Base-by-base conservation (phyloP, 1,140 invertebrate genomes). In the Oryctes rhinoceros region DNA sequence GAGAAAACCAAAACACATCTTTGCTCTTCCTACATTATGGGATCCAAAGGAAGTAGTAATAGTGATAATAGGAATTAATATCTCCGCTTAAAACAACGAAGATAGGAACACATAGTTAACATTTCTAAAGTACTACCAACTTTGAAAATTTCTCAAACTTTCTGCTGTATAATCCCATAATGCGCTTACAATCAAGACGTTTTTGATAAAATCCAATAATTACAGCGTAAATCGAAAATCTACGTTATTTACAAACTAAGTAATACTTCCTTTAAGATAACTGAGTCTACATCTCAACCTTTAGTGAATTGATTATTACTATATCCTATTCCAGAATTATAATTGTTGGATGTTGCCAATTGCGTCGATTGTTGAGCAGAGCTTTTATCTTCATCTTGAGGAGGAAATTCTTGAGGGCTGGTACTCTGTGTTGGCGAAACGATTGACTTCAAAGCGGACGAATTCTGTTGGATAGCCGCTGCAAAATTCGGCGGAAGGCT, bases 241-340 rank as follows among this genome's bases (percentile, higher is more conserved):
- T 62, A 20, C 65, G 3, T 24, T 67, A 24, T 67, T 35, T 71
- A 71, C 65, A 71, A 18, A 35, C 65, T 71, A 71, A 71, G 35
- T 71, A 71, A 71, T 24, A 71, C 15, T 62, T 62, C 24, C 24
- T 30, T 35, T 4, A 71, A 71, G 13, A 9, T 10, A 35, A 35
- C 18, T 71, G 35, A 35, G 35, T 35, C 20, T 71, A 30, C 7
- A 35, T 9, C 13, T 71, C 24, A 71, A 13, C 65, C 65, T 35
- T 71, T 71, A 71, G 18, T 71, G 24, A 71, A 71, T 71, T 71
- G 65, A 9, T 71, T 71, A 35, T 35, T 9, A 71, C 11, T 35
- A 37, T 59, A 59, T 59, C 53, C 53, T 59, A 35, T 24, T 24
- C 65, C 20, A 37, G 65, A 71, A 11, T 24, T 30, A 24, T 71